Conservation (phyloP, 1,140 invertebrate species). For the Mya arenaria region DNA sequence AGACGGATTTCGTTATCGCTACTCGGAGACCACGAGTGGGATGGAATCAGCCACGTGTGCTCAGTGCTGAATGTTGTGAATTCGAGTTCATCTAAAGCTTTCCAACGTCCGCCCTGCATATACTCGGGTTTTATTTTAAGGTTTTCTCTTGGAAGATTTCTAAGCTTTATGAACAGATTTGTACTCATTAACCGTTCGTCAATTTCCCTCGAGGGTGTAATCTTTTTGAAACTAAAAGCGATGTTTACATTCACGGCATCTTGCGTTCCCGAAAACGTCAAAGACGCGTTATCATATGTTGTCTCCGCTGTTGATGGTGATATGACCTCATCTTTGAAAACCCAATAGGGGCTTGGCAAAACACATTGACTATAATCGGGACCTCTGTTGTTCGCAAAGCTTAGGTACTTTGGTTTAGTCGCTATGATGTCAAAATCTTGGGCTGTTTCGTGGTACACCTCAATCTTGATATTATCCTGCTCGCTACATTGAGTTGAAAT, state of each 20-base stretch:
- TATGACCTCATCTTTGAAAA: constrained; percentile 15
- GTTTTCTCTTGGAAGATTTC: constrained; percentile 30
- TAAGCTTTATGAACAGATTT: constrained; percentile 2
- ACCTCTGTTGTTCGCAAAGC: constrained; percentile 34
- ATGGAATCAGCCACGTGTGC: constrained; percentile 21
- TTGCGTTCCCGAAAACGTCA: constrained; percentile 17
- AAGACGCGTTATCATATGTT: neutral
- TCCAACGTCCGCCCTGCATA: constrained; percentile 15
- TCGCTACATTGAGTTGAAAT: constrained; percentile 33
- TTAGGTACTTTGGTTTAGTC: constrained; percentile 30
- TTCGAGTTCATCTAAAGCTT: neutral
- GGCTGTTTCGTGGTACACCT: constrained; percentile 37
- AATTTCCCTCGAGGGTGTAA: constrained; percentile 33
- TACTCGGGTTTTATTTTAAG: constrained; percentile 33
- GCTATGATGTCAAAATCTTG: constrained; percentile 43
- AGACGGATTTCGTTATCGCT: constrained; percentile 23
- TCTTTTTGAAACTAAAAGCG: constrained; percentile 19
- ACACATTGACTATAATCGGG: constrained; percentile 32
- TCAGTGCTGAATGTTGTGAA: constrained; percentile 28
- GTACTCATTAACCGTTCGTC: constrained; percentile 36
- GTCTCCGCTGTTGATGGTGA: neutral
- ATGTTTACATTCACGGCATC: neutral
- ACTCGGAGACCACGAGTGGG: neutral
- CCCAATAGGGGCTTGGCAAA: constrained; percentile 39
- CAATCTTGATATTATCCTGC: constrained; percentile 45